Evolutionary conservation across 37 sponge, comb jelly and placozoan species (phyloP).

Genomic region (Petrosia ficiformis): DNA sequence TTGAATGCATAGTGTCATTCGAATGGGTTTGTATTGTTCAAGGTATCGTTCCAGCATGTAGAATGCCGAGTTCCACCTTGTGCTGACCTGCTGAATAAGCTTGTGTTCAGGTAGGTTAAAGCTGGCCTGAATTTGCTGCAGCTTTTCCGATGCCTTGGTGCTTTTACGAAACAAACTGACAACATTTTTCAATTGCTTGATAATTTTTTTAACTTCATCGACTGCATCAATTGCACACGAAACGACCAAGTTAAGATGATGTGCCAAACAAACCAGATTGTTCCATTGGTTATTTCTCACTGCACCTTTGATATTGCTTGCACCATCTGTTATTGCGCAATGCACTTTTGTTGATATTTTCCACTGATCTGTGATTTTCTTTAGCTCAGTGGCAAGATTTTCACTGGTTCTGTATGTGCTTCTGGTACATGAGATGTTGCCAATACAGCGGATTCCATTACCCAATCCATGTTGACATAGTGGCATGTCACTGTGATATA

Average conservation of each 20-base stretch:
- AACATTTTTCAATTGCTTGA: neutral
- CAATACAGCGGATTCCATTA: neutral
- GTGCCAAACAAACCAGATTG: neutral
- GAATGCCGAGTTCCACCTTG: neutral
- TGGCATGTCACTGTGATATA: constrained; percentile 3
- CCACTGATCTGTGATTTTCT: neutral
- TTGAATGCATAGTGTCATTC: neutral
- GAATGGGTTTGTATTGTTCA: neutral
- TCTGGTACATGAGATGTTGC: neutral
- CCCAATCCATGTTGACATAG: neutral
- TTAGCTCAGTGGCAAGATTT: neutral
- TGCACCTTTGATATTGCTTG: neutral
- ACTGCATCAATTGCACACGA: neutral
- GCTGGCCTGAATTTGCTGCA: neutral
- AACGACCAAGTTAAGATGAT: neutral
- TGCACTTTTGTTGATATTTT: neutral
- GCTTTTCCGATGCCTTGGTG: constrained; percentile 1
- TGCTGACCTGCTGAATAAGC: neutral
- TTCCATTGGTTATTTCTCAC: neutral
- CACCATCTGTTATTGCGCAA: neutral
- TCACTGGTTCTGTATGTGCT: neutral
- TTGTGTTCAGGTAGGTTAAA: neutral
- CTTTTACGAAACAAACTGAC: neutral
- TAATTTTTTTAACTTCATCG: neutral
- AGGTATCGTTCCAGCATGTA: neutral